Conservation (phyloP, 1,140 invertebrate species). For the Drosophila sucinea region DNA sequence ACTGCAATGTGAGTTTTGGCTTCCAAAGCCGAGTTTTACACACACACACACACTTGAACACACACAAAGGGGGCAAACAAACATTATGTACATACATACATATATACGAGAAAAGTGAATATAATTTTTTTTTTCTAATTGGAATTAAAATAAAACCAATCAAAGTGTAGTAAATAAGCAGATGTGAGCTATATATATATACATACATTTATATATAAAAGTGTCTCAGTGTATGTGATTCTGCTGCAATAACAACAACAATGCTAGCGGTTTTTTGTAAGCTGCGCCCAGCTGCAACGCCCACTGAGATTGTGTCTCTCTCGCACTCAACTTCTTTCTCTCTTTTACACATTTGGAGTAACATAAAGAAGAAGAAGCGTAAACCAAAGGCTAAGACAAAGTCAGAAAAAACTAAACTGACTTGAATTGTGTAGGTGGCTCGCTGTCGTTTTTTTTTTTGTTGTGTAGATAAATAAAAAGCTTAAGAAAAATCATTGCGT, state of each 20-base stretch:
- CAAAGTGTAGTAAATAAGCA: slow-evolving; percentile 37
- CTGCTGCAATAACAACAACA: slow-evolving; percentile 54
- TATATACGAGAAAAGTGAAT: slow-evolving; percentile 59
- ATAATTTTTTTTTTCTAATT: slow-evolving; percentile 67
- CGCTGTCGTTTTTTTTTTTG: slow-evolving; percentile 35
- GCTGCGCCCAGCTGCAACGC: slow-evolving; percentile 54
- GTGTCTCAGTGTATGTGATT: slow-evolving; percentile 30
- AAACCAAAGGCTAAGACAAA: slow-evolving; percentile 17
- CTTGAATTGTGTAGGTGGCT: slow-evolving; percentile 37
- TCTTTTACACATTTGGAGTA: slow-evolving; percentile 11
- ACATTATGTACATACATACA: slow-evolving; percentile 16
- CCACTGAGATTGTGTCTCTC: slow-evolving; percentile 44
- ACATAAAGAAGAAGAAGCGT: slow-evolving; percentile 20
- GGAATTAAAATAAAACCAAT: slow-evolving; percentile 54
- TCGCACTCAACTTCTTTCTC: slow-evolving; percentile 6
- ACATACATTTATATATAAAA: slow-evolving; percentile 30
- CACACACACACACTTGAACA: slow-evolving; percentile 11
- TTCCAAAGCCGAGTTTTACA: slow-evolving; percentile 25
- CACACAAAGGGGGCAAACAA: slow-evolving; percentile 34
- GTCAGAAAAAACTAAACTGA: slow-evolving; percentile 16
- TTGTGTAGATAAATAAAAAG: slow-evolving; percentile 44
- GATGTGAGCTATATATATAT: slow-evolving; percentile 33
- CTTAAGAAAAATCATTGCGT: slow-evolving; percentile 65
- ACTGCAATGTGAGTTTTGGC: slow-evolving; percentile 21
- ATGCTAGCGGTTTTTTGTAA: slow-evolving; percentile 49